Conservation (phyloP, 2,888 invertebrate genomes). For the Netelia virgata region DNA sequence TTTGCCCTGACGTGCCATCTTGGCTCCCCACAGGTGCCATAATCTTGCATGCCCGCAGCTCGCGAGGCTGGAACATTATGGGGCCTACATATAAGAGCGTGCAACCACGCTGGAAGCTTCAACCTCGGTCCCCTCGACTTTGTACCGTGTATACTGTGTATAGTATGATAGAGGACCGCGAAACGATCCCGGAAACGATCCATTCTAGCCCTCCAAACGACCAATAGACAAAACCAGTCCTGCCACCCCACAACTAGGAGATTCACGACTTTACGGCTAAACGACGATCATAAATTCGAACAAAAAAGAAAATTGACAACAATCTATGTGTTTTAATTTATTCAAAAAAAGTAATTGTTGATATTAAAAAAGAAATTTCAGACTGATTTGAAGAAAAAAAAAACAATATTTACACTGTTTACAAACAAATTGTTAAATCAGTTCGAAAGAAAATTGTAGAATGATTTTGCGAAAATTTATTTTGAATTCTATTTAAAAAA, state of each 20-base stretch:
- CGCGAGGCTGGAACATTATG: slow-evolving; percentile 52
- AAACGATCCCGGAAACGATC: slow-evolving; percentile 62
- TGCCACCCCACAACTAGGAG: neutral
- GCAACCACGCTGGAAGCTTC: slow-evolving; percentile 38
- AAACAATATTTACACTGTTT: no score
- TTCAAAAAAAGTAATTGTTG: no score
- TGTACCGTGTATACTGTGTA: slow-evolving; percentile 51
- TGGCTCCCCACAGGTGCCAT: slow-evolving; percentile 80
- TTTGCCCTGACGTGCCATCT: slow-evolving; percentile 78
- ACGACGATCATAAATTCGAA: slow-evolving; percentile 7
- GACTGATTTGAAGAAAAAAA: no score
- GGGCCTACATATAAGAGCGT: slow-evolving; percentile 27
- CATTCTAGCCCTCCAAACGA: slow-evolving; percentile 50
- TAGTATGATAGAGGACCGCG: slow-evolving; percentile 31
- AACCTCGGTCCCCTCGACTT: slow-evolving; percentile 41
- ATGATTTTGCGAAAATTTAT: no score
- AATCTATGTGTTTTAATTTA: no score
- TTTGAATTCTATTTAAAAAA: no score
- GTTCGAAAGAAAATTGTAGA: no score
- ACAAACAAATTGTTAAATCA: no score
- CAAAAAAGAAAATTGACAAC: neutral
- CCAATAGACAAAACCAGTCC: neutral
- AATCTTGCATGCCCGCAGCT: slow-evolving; percentile 73
- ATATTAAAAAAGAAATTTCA: no score
- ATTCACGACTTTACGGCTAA: neutral